Percentiles rank a stretch among this genome's conserved stretches.
These are phyloP conservation scores for Oenanthe melanoleuca DNA, from an alignment of 2,113 vertebrate genomes.

Conservation along the genomic window DNA sequence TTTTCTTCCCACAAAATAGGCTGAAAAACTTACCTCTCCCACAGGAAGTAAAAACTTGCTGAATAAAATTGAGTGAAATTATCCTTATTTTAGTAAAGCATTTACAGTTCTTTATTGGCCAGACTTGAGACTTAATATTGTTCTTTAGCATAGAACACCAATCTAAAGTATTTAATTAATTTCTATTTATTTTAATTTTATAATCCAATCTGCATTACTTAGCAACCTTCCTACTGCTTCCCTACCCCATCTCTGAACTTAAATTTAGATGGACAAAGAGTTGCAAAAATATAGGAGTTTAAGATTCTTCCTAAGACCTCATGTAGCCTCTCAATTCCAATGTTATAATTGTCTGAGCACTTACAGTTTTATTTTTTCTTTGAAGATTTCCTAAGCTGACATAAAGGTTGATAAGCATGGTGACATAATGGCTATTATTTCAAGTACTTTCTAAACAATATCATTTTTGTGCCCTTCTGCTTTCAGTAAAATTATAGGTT, in stretches of 20 bases:
- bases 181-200: not conserved
- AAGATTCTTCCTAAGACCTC: not conserved
- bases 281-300: constrained; percentile 6
- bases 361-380: constrained; percentile 23
- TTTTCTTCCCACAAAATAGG: not conserved
- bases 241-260: not conserved
- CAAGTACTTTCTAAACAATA: constrained; percentile 71
- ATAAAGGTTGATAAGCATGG: constrained; percentile 58
- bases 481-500: constrained; percentile 76
- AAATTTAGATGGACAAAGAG: not conserved
- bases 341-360: constrained; percentile 51
- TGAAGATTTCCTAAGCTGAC: constrained; percentile 31
- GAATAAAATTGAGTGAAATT: not conserved
- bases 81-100: not conserved
- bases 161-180: not conserved
- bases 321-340: not conserved
- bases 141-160: not conserved
- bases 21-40: not conserved
- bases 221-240: not conserved
- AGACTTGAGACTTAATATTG: not conserved
- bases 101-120: not conserved
- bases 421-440: constrained; percentile 68
- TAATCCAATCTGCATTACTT: not conserved
- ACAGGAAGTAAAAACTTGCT: not conserved
- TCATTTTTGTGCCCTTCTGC: constrained; percentile 61